Evolutionary conservation across 2,113 vertebrate species (phyloP).

Genomic region (Paedocypris sp.): DNA sequence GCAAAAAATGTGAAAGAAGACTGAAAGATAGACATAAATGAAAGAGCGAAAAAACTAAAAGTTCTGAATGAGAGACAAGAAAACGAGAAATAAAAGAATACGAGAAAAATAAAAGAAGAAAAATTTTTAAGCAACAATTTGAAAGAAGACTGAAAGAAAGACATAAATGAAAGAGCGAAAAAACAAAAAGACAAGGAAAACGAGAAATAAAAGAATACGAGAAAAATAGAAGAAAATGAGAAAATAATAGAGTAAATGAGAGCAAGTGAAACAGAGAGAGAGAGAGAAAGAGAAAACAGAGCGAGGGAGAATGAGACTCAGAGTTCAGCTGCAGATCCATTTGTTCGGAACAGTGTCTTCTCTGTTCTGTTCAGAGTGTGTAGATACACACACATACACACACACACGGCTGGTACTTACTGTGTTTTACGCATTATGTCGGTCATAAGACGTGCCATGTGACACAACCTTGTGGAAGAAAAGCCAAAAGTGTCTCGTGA

Average conservation of each 20-base stretch:
- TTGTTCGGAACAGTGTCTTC: not conserved
- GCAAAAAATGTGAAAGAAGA: too few relatives aligned
- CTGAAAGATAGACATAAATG: too few relatives aligned
- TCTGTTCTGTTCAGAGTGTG: conserved; percentile 20
- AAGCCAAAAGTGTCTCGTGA: not conserved
- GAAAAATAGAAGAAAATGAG: not conserved
- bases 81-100: too few relatives aligned
- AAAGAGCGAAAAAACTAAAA: too few relatives aligned
- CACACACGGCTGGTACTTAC: not conserved
- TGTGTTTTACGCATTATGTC: not conserved
- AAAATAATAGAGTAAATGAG: not conserved
- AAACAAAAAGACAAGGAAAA: not conserved
- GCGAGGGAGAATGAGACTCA: not conserved
- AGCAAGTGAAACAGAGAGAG: not conserved
- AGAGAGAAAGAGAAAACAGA: not conserved
- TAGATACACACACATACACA: not conserved
- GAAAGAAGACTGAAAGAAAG: not conserved
- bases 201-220: not conserved
- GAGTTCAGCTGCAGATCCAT: not conserved
- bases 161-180: not conserved
- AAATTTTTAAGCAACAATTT: too few relatives aligned
- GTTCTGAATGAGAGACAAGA: too few relatives aligned
- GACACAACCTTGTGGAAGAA: not conserved
- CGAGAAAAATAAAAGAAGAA: not conserved
- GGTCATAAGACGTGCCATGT: not conserved